phyloP scores from a whole-genome alignment of 2,797 vertebrate genomes.

The Remorina albescens region DNA sequence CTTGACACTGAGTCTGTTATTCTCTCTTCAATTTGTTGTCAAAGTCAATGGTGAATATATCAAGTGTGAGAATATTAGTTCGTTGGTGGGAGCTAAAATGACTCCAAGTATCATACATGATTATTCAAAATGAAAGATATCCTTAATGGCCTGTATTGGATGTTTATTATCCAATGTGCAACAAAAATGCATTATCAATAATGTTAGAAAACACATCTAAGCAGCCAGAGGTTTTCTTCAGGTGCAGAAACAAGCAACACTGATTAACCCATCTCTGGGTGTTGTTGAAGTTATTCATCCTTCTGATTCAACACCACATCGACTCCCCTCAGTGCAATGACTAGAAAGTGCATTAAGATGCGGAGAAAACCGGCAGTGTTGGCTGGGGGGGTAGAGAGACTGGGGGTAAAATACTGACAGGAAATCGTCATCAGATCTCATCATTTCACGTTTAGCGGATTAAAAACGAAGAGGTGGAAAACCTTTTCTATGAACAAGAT shows the following conservation, averaged over 20 bases:
- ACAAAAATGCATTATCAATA: conserved; percentile 2
- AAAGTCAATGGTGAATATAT: neutral
- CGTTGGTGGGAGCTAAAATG: too few relatives aligned
- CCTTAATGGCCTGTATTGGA: neutral
- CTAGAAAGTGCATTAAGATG: conserved; percentile 62
- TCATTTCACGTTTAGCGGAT: conserved; percentile 62
- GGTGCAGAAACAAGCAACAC: conserved; percentile 12
- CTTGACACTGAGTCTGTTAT: neutral
- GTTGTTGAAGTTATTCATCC: conserved; percentile 22
- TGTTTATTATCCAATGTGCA: conserved; percentile 1
- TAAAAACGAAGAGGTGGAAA: conserved; percentile 52
- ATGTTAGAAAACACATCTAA: neutral
- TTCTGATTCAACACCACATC: conserved; percentile 11
- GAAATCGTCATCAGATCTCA: conserved; percentile 76
- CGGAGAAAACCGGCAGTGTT: conserved; percentile 44
- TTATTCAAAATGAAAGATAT: too few relatives aligned
- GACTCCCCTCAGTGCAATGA: conserved; percentile 32
- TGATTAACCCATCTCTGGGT: conserved; percentile 41
- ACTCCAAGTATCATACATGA: too few relatives aligned
- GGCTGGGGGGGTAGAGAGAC: conserved; percentile 26
- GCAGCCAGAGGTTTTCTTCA: conserved; percentile 7
- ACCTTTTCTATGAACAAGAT: conserved; percentile 47
- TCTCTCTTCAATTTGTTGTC: neutral
- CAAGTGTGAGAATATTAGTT: neutral
- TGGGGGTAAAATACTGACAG: conserved; percentile 55